Conservation (phyloP, 2,797 vertebrate genomes). For the Fringilla coelebs region DNA sequence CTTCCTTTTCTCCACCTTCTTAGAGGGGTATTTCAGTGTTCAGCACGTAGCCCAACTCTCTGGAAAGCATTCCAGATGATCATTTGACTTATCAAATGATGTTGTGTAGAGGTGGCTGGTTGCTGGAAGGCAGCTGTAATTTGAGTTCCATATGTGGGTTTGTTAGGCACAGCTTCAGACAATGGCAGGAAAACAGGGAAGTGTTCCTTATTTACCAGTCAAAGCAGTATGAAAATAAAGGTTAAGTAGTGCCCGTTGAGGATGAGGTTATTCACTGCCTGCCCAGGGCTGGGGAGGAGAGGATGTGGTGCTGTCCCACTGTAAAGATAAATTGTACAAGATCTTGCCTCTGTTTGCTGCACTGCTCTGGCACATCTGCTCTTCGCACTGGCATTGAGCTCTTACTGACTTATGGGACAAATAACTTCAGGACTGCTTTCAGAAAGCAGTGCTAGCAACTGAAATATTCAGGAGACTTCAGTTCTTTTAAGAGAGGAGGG, state of each 20-base stretch:
- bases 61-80: not conserved
- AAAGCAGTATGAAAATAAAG: not conserved
- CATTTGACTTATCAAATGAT: rapidly evolving
- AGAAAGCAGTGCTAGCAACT: not conserved
- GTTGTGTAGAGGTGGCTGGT: not conserved
- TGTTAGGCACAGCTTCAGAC: not conserved
- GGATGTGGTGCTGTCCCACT: rapidly evolving
- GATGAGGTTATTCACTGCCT: not conserved
- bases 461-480: not conserved
- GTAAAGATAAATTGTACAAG: not conserved
- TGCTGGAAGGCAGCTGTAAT: not conserved
- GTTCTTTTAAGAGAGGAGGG: not conserved
- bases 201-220: not conserved
- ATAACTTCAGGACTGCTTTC: not conserved
- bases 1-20: not conserved
- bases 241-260: not conserved
- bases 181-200: not conserved
- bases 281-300: not conserved
- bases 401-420: not conserved
- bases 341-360: not conserved
- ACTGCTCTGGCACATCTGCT: not conserved
- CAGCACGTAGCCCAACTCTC: not conserved
- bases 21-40: not conserved
- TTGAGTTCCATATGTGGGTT: not conserved
- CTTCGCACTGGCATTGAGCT: not conserved